Conservation (phyloP, 2,888 invertebrate species). For the Phoronis australis region DNA sequence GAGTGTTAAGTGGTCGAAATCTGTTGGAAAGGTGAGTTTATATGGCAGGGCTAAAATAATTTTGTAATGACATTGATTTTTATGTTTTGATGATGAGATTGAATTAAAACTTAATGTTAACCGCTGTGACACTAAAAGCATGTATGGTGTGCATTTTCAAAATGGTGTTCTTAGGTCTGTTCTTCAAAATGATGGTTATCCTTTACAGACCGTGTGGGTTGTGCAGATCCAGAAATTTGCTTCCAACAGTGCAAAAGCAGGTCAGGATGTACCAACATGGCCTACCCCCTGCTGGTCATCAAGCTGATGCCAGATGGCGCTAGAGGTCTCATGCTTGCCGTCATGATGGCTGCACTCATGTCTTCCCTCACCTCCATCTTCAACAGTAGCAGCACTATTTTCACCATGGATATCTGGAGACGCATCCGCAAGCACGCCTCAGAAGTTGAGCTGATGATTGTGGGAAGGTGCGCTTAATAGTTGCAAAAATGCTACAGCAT, state of each 20-base stretch:
- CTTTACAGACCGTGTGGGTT: conserved; percentile 52
- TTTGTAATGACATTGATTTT: too few relatives aligned
- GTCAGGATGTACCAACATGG: conserved; percentile 56
- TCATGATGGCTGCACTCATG: conserved; percentile 57
- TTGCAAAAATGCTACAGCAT: too few relatives aligned
- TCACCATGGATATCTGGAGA: conserved; percentile 57
- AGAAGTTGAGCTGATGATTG: conserved; percentile 55
- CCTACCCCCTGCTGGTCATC: conserved; percentile 55
- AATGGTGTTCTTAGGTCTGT: background rate
- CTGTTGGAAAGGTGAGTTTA: too few relatives aligned
- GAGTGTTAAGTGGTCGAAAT: too few relatives aligned
- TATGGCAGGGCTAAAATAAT: too few relatives aligned
- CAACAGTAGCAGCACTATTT: conserved; percentile 56
- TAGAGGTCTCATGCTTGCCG: conserved; percentile 56
- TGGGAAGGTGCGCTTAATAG: conserved; percentile 52
- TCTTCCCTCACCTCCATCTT: conserved; percentile 57
- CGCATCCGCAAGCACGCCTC: conserved; percentile 46
- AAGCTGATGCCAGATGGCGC: conserved; percentile 54
- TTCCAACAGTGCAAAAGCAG: conserved; percentile 48
- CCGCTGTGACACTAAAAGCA: too few relatives aligned
- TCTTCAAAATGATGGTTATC: background rate
- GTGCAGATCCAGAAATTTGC: conserved; percentile 52
- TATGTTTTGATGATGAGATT: too few relatives aligned
- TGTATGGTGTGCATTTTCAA: too few relatives aligned
- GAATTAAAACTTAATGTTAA: too few relatives aligned